Evolutionary conservation across 2,888 invertebrate species (phyloP).

Genomic region (Helicoverpa assulta): DNA sequence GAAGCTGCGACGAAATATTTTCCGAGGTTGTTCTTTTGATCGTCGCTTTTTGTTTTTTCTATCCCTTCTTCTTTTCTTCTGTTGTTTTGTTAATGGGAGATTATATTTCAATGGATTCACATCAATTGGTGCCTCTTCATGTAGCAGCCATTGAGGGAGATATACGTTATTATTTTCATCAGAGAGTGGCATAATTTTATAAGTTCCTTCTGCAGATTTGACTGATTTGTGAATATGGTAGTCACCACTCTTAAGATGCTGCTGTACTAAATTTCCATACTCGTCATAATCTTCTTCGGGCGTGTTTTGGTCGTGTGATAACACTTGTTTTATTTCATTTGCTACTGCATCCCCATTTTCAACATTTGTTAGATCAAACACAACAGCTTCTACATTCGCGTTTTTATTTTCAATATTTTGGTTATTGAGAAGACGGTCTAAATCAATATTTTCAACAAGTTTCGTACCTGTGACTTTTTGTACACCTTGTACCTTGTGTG

Average conservation of each 20-base stretch:
- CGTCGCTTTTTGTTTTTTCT: constrained; percentile 10
- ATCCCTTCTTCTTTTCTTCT: constrained; percentile 57
- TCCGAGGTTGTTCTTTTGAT: constrained; percentile 8
- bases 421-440: constrained; percentile 25
- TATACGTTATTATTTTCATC: constrained; percentile 65
- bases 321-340: constrained; percentile 40
- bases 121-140: constrained; percentile 25
- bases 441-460: constrained; percentile 34
- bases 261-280: constrained; percentile 21
- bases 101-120: constrained; percentile 39
- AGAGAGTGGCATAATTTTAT: constrained; percentile 59
- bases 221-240: constrained; percentile 18
- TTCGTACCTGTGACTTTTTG: constrained; percentile 10
- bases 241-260: constrained; percentile 23
- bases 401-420: constrained; percentile 11
- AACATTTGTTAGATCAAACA: constrained; percentile 53
- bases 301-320: constrained; percentile 6
- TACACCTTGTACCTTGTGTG: neutral
- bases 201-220: constrained; percentile 30
- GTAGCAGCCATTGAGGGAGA: constrained; percentile 65
- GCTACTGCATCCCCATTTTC: constrained; percentile 48
- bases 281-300: constrained; percentile 31
- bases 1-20: constrained; percentile 62
- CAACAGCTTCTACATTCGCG: constrained; percentile 48
- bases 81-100: constrained; percentile 65